Percentiles rank a stretch among this genome's conserved stretches.
phyloP scores from a whole-genome alignment of 1,140 invertebrate genomes.

The Sinella curviseta region DNA sequence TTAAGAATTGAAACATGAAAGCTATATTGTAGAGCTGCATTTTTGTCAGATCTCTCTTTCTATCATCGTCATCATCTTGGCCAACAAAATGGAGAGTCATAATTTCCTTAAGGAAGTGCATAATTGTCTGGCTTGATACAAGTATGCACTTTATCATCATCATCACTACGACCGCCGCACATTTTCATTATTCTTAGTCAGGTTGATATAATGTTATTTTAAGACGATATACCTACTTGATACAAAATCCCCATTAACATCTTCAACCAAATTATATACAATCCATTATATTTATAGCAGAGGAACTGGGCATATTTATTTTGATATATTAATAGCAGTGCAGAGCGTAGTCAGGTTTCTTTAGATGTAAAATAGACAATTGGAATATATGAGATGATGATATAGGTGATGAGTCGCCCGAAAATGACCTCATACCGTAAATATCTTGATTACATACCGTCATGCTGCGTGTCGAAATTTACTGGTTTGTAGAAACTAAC shows the following conservation, averaged over 20 bases:
- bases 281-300: no score
- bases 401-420: not conserved
- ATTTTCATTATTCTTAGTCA: no score
- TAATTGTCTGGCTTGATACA: not conserved
- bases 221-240: not conserved
- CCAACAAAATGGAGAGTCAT: not conserved
- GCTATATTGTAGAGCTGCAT: not conserved
- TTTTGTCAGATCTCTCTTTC: conserved; percentile 14
- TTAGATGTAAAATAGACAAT: not conserved
- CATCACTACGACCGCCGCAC: no score
- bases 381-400: not conserved
- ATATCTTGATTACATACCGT: not conserved
- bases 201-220: no score
- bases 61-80: not conserved
- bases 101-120: conserved; percentile 16
- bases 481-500: not conserved
- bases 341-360: not conserved
- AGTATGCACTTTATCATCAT: conserved; percentile 5
- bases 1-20: not conserved
- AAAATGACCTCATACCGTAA: conserved; percentile 6
- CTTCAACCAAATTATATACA: not conserved
- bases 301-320: no score
- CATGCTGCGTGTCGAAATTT: not conserved
- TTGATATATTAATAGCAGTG: not conserved
- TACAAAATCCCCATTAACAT: not conserved